Percentiles rank a stretch among this genome's conserved stretches.
Evolutionary conservation across 2,113 vertebrate genomes (phyloP).

Genomic region (Progne subis): DNA sequence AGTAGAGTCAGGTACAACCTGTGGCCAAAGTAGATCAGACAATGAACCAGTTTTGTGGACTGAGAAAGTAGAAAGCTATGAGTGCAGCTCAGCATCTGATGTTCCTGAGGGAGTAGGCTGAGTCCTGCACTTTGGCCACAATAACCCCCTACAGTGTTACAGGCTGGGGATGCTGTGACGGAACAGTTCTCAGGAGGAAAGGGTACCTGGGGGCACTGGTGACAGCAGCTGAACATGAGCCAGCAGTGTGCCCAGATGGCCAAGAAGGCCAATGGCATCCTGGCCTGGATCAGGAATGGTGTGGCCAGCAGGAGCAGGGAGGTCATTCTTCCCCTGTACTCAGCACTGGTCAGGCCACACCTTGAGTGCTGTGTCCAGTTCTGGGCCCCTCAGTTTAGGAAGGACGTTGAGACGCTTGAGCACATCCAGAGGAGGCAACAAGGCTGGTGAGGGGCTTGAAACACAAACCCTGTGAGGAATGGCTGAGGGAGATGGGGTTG

Average conservation of each 20-base stretch:
- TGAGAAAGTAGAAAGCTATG: background rate
- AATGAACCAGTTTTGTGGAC: background rate
- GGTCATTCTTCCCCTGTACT: too few relatives aligned
- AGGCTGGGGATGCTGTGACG: accelerated
- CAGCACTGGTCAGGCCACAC: too few relatives aligned
- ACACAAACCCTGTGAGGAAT: too few relatives aligned
- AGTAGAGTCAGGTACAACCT: background rate
- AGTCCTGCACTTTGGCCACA: background rate
- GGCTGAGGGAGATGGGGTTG: background rate
- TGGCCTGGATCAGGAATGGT: background rate
- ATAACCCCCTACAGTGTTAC: accelerated
- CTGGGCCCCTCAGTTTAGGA: too few relatives aligned
- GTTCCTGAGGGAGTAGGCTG: background rate
- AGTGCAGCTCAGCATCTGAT: background rate
- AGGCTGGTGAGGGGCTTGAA: too few relatives aligned
- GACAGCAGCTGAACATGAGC: background rate
- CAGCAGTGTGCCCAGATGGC: background rate
- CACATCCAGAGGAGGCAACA: accelerated
- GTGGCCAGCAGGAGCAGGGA: background rate
- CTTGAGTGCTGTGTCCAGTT: too few relatives aligned
- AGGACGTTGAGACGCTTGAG: too few relatives aligned
- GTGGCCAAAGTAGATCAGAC: background rate
- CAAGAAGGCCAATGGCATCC: background rate
- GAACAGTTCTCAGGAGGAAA: background rate
- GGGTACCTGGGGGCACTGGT: background rate